Conservation (phyloP, 2,113 vertebrate genomes). For the Microcebus ravelobensis region DNA sequence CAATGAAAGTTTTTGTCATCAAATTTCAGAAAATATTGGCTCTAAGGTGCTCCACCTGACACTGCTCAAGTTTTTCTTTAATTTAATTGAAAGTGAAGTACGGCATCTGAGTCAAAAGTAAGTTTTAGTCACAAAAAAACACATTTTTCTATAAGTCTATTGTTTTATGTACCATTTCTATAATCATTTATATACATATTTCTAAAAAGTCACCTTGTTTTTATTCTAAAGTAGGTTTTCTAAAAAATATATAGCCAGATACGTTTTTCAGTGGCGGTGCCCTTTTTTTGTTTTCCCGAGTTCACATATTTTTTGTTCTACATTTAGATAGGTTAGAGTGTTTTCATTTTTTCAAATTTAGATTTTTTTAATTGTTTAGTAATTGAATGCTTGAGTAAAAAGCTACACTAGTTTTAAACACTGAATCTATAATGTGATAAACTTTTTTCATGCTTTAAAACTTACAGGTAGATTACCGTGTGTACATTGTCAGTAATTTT, state of each 20-base stretch:
- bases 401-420: not conserved
- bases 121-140: conserved; percentile 56
- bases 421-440: not conserved
- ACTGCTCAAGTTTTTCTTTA: conserved; percentile 90
- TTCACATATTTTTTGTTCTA: conserved; percentile 51
- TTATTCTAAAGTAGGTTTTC: conserved; percentile 2
- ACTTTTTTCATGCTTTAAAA: not conserved
- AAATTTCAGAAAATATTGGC: conserved; percentile 83
- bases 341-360: conserved; percentile 34
- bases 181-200: conserved; percentile 11
- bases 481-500: conserved; percentile 10
- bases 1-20: conserved; percentile 88
- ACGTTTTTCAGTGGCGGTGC: not conserved
- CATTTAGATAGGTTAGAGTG: not conserved
- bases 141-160: not conserved
- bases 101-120: conserved; percentile 88
- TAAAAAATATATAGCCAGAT: not conserved
- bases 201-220: not conserved
- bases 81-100: conserved; percentile 92
- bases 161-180: not conserved
- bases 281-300: not conserved
- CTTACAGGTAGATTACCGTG: not conserved
- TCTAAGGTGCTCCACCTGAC: conserved; percentile 86
- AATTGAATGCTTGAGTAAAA: conserved; percentile 20
- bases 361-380: conserved; percentile 50